These are phyloP conservation scores for Drosophila phalerata DNA, from an alignment of 2,888 invertebrate genomes.

Conservation along the genomic window DNA sequence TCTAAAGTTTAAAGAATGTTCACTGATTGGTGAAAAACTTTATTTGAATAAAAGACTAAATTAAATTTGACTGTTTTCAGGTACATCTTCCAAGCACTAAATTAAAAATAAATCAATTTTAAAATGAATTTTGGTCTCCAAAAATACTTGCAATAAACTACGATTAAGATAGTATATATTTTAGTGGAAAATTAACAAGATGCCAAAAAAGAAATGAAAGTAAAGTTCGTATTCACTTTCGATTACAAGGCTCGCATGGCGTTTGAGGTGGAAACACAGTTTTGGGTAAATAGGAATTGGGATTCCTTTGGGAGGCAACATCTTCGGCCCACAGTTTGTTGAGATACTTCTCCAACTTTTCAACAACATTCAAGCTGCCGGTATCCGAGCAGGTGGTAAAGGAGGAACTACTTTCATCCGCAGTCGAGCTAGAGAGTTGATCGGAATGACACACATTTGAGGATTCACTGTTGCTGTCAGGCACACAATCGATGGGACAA, in stretches of 20 bases:
- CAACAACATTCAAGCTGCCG: constrained; percentile 49
- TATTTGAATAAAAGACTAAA: too few species aligned
- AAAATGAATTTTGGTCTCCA: too few species aligned
- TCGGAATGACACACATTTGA: constrained; percentile 56
- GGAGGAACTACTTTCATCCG: constrained; percentile 8
- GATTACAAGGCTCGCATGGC: constrained; percentile 37
- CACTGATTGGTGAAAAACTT: not conserved
- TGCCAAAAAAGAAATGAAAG: constrained; percentile 5
- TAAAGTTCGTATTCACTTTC: constrained; percentile 4
- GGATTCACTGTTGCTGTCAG: constrained; percentile 37
- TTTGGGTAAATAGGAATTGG: constrained; percentile 21
- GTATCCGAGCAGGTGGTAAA: constrained; percentile 43
- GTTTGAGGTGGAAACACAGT: constrained; percentile 19
- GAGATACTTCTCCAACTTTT: constrained; percentile 62
- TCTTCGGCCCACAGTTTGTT: constrained; percentile 70
- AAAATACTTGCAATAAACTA: not conserved
- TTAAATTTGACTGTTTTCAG: not conserved
- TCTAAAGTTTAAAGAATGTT: too few species aligned
- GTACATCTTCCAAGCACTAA: too few species aligned
- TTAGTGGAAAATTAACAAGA: not conserved
- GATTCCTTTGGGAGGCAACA: constrained; percentile 53
- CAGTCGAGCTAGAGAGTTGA: constrained; percentile 23
- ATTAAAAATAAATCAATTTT: too few species aligned
- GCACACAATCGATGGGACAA: constrained; percentile 79
- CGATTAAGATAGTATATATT: constrained; percentile 2